phyloP scores from a whole-genome alignment of 2,113 vertebrate genomes.

The Tragelaphus strepsiceros region DNA sequence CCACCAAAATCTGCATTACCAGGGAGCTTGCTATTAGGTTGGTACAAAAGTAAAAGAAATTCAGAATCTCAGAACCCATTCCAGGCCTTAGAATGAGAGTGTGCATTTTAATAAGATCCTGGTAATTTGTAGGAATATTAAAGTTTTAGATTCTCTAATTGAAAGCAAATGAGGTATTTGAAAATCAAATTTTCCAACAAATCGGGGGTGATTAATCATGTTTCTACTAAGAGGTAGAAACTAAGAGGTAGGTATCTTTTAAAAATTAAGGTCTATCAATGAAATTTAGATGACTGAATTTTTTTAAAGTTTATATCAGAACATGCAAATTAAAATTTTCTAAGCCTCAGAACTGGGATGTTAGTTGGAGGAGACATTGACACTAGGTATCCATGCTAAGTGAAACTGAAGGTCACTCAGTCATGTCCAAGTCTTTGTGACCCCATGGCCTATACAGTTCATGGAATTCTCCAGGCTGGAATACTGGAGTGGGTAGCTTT shows the following conservation, averaged over 20 bases:
- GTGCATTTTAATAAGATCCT: neutral
- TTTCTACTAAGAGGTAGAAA: slow-evolving; percentile 15
- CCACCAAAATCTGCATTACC: neutral
- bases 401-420: no score
- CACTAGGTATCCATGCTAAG: neutral
- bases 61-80: neutral
- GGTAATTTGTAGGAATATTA: neutral
- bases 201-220: neutral
- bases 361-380: neutral
- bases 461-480: no score
- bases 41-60: neutral
- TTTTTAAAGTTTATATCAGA: neutral
- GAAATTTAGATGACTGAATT: slow-evolving; percentile 17
- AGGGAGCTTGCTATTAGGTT: neutral
- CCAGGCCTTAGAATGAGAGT: neutral
- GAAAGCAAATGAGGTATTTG: slow-evolving; percentile 28
- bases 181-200: slow-evolving; percentile 42
- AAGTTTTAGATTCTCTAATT: slow-evolving; percentile 20
- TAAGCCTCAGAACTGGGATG: neutral
- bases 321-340: neutral
- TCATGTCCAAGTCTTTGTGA: no score
- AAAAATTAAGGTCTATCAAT: slow-evolving; percentile 8
- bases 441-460: no score
- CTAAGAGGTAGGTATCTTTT: neutral
- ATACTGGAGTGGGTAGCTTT: no score